Percentiles rank a stretch among this genome's conserved stretches.
Evolutionary conservation across 2,797 vertebrate species (phyloP).

Genomic region (Eremophila alpestris): DNA sequence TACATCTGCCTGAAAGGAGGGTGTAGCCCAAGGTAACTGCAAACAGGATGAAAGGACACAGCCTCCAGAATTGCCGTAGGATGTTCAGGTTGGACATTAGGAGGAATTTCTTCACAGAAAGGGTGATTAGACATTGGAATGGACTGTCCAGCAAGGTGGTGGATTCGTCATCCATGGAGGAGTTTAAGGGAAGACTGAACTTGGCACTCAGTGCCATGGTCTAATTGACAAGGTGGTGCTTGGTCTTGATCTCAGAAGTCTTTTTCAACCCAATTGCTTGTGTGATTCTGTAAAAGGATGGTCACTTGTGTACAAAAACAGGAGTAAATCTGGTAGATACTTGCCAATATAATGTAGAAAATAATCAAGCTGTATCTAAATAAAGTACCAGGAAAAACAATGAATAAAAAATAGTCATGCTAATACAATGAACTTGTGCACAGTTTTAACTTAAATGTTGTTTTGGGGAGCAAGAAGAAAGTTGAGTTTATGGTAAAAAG

Average conservation of each 20-base stretch:
- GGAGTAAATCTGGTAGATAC: neutral
- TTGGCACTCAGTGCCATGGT: neutral
- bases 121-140: neutral
- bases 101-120: neutral
- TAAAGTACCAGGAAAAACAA: neutral
- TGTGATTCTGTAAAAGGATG: neutral
- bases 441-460: neutral
- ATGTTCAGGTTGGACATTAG: neutral
- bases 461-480: neutral
- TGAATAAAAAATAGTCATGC: neutral
- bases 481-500: neutral
- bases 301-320: neutral
- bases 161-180: neutral
- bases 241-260: neutral
- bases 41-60: neutral
- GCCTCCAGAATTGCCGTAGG: neutral
- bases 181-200: neutral
- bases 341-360: neutral
- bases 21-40: neutral
- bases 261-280: neutral
- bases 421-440: neutral
- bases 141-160: rapidly evolving
- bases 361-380: neutral
- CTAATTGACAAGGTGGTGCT: neutral
- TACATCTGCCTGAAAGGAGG: neutral